Evolutionary conservation across 2,113 vertebrate species (phyloP), one percentile per base, ranked within the genome.

Genomic region (Sclerurus mexicanus): DNA sequence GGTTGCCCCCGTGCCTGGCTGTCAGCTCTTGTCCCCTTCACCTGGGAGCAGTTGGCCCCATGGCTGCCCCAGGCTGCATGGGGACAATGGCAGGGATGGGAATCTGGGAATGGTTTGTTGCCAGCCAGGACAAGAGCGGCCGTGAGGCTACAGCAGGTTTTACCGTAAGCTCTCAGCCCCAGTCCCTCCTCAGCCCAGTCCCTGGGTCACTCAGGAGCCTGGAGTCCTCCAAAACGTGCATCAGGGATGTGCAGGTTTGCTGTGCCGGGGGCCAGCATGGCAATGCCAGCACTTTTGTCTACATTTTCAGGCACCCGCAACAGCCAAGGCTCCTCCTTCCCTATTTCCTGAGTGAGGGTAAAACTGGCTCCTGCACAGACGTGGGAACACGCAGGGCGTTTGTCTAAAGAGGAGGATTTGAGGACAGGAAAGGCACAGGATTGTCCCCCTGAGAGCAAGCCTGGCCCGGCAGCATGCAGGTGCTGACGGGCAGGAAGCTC

Each of bases 231-330:
- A 24, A 20, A 69, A 24, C 16, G 2, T 3, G 17, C 58, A 3
- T 37, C 17, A 3, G 24, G n/a, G 52, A 7, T 18, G 19, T 63
- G 39, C 72, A 30, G 62, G 44, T 27, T 59, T 31, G 33, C 47
- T 72, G 39, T 76, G 67, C 76, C 5, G 0, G 4, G 52, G 49
- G 30, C n/a, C 37, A 53, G 66, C 23, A 7, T 3, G 35, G 50
- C 9, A 28, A 6, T 0, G 1, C 21, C 4, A 1, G 25, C 35
- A 13, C 16, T 59, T 50, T 1, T 0, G 0, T 58, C 72, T 89
- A 15, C 13, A 6, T 63, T 88, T 50, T 30, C 0, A 0, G 39
- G 67, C 35, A 59, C 33, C 14, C 13, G 81, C 21, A 69, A 25
- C 30, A 74, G 55, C 46, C 40, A 8, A 33, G 23, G 12, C 59